A percentile compares a stretch with the other conserved stretches of the same genome.
These are phyloP conservation scores for Petromus typicus DNA, from an alignment of 2,113 vertebrate species.

Conservation along the genomic window DNA sequence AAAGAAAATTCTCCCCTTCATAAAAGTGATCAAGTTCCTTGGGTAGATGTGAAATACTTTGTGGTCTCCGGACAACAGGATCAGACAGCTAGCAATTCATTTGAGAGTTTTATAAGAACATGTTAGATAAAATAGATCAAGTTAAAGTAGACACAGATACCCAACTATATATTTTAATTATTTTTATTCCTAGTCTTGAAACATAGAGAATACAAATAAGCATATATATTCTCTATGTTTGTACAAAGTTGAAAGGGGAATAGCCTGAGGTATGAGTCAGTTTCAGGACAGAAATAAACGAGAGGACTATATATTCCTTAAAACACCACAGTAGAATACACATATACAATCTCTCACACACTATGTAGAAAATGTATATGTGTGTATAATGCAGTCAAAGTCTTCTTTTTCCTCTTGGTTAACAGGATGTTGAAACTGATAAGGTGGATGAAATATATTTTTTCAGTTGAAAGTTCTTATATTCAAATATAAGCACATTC, in stretches of 20 bases:
- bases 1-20: constrained; percentile 14
- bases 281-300: neutral
- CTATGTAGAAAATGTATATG: neutral
- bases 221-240: neutral
- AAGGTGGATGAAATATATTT: neutral
- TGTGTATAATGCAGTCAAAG: neutral
- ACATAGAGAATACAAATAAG: neutral
- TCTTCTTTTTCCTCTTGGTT: neutral
- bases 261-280: too few relatives aligned
- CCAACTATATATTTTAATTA: constrained; percentile 17
- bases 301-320: neutral
- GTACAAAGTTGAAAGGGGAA: constrained; percentile 32
- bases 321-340: neutral
- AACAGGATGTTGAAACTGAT: constrained; percentile 10
- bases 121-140: neutral
- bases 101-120: constrained; percentile 56
- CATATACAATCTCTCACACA: neutral
- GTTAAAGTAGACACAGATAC: neutral
- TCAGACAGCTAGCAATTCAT: constrained; percentile 47
- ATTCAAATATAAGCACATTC: neutral
- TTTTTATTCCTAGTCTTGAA: constrained; percentile 21
- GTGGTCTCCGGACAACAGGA: constrained; percentile 49
- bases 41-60: constrained; percentile 49
- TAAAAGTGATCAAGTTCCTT: neutral
- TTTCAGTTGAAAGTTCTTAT: constrained; percentile 18